Conservation (phyloP, 2,888 invertebrate species). For the Abrostola triplasia region DNA sequence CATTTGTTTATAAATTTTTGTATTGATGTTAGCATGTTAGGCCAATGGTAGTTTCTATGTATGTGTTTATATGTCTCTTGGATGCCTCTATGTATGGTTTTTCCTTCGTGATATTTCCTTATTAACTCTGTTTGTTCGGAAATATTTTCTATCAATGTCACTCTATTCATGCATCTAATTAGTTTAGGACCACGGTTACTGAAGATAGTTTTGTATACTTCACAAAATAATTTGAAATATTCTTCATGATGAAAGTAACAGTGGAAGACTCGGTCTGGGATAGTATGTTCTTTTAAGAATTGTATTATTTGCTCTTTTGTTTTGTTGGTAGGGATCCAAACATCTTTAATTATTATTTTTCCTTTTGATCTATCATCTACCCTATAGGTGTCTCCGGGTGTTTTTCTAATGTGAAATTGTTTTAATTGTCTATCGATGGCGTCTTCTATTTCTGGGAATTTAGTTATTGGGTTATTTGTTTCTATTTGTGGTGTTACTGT, state of each 20-base stretch:
- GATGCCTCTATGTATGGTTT: conserved; percentile 26
- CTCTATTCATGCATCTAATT: conserved; percentile 35
- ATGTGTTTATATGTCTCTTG: conserved; percentile 32
- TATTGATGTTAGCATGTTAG: conserved; percentile 40
- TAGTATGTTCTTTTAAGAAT: conserved; percentile 22
- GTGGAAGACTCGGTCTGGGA: conserved; percentile 11
- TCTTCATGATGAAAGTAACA: conserved; percentile 14
- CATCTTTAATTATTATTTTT: conserved; percentile 17
- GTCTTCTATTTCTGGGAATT: conserved; percentile 34
- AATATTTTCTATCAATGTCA: conserved; percentile 42
- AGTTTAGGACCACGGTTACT: conserved; percentile 48
- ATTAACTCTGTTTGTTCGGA: conserved; percentile 24
- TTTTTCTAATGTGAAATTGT: conserved; percentile 51
- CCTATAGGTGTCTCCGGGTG: conserved; percentile 40
- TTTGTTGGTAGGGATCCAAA: conserved; percentile 17
- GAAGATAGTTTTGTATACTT: conserved; percentile 43
- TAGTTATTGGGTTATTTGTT: background rate
- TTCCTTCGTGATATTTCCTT: conserved; percentile 32
- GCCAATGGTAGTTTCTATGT: conserved; percentile 34
- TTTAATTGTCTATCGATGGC: conserved; percentile 56
- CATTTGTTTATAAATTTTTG: conserved; percentile 58
- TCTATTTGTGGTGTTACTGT: background rate
- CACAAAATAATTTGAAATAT: conserved; percentile 7
- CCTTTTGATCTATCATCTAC: conserved; percentile 47
- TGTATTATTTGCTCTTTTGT: conserved; percentile 40